These are phyloP conservation scores for Odontocolon sp. DNA, from an alignment of 2,888 invertebrate species.

Conservation along the genomic window DNA sequence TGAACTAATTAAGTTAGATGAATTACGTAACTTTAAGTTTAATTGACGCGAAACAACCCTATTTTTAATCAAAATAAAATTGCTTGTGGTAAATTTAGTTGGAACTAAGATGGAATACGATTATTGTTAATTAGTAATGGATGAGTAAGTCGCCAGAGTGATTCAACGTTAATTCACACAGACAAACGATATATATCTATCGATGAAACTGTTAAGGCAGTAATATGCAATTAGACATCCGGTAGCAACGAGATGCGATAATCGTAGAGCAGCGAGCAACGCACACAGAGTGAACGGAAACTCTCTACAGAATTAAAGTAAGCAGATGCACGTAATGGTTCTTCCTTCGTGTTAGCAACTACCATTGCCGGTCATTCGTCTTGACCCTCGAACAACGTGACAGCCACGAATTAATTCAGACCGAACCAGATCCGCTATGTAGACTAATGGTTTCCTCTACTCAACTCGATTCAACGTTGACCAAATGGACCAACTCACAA, in stretches of 20 bases:
- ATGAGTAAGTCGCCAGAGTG: background rate
- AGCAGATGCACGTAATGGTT: conserved; percentile 43
- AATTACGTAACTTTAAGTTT: too few species aligned
- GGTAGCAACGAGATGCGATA: conserved; percentile 57
- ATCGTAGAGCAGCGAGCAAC: conserved; percentile 41
- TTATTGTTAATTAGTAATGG: too few species aligned
- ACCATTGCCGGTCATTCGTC: conserved; percentile 64
- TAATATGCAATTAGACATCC: conserved; percentile 58
- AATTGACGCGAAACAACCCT: too few species aligned
- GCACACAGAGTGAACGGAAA: conserved; percentile 34
- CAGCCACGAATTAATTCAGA: conserved; percentile 70
- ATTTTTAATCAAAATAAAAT: too few species aligned
- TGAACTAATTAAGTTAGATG: too few species aligned
- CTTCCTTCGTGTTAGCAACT: conserved; percentile 44
- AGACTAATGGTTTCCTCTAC: conserved; percentile 49
- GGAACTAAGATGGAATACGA: too few species aligned
- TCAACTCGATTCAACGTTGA: conserved; percentile 42
- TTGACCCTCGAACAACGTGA: conserved; percentile 66
- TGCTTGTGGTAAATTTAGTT: too few species aligned
- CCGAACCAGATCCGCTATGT: conserved; percentile 42
- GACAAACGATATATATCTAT: conserved; percentile 42
- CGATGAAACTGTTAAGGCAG: conserved; percentile 18
- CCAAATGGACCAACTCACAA: conserved; percentile 26
- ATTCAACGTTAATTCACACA: conserved; percentile 36
- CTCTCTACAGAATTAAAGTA: background rate